Conservation (phyloP, 2,797 vertebrate genomes). For the Anguilla obscura region DNA sequence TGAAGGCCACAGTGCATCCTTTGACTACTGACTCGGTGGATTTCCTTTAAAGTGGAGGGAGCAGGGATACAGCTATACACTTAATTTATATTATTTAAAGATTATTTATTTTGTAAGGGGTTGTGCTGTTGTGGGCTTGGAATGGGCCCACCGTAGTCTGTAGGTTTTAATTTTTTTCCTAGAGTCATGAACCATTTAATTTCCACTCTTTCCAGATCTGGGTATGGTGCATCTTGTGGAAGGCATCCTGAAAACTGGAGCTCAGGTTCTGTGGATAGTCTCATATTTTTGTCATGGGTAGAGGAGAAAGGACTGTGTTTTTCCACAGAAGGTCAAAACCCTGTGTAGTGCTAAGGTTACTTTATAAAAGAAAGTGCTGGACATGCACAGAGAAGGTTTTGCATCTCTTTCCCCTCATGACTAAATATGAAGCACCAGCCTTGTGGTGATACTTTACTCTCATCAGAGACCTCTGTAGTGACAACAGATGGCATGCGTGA, state of each 20-base stretch:
- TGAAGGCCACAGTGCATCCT: slow-evolving; percentile 12
- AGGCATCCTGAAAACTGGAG: neutral
- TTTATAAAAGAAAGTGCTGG: neutral
- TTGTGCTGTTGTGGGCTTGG: neutral
- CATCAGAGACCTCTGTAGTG: neutral
- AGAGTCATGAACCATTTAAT: neutral
- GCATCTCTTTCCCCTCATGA: neutral
- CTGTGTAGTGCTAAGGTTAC: neutral
- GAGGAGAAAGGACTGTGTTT: neutral
- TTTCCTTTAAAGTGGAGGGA: neutral
- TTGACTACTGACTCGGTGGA: neutral
- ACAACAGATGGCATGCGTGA: neutral
- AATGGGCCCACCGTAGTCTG: neutral
- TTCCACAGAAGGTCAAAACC: neutral
- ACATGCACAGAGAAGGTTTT: neutral
- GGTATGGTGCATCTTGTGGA: neutral
- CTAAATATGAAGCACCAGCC: neutral
- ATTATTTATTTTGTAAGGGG: neutral
- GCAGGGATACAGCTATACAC: neutral
- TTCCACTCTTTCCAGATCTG: neutral
- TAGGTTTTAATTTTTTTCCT: neutral
- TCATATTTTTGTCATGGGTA: neutral
- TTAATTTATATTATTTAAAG: neutral
- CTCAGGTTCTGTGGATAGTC: neutral
- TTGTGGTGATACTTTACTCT: neutral